Conservation (phyloP, 2,797 vertebrate species). For the Pantherophis vulpinus region DNA sequence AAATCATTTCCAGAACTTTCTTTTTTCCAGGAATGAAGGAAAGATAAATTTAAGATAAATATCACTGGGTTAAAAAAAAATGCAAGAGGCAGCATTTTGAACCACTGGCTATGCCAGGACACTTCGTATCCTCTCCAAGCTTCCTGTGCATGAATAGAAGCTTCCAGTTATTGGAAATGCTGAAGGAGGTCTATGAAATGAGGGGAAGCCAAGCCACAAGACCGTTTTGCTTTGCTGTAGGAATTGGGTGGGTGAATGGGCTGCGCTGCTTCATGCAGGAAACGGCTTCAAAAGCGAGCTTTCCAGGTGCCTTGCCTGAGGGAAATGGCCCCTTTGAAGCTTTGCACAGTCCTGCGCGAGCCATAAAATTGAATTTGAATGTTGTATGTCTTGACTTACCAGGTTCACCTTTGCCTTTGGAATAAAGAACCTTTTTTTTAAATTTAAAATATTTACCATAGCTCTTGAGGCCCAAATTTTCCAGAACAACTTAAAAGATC, state of each 20-base stretch:
- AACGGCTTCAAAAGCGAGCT: not conserved
- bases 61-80: not conserved
- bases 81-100: not conserved
- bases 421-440: not conserved
- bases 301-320: not conserved
- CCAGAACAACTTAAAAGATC: not conserved
- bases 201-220: not conserved
- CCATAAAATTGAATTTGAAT: not conserved
- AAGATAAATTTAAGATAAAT: slow-evolving; percentile 1
- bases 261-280: not conserved
- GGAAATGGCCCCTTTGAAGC: not conserved
- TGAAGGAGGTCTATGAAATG: not conserved
- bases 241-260: not conserved
- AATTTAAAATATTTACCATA: not conserved
- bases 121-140: not conserved
- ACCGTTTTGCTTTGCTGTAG: not conserved
- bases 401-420: not conserved
- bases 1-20: not conserved
- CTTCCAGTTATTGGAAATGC: not conserved
- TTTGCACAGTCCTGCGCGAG: not conserved
- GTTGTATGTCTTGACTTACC: not conserved
- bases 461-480: not conserved
- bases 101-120: not conserved
- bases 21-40: not conserved
- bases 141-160: not conserved